Evolutionary conservation across 1,140 invertebrate genomes (phyloP), one percentile per base, ranked within the genome.

Genomic region (Achroia grisella): DNA sequence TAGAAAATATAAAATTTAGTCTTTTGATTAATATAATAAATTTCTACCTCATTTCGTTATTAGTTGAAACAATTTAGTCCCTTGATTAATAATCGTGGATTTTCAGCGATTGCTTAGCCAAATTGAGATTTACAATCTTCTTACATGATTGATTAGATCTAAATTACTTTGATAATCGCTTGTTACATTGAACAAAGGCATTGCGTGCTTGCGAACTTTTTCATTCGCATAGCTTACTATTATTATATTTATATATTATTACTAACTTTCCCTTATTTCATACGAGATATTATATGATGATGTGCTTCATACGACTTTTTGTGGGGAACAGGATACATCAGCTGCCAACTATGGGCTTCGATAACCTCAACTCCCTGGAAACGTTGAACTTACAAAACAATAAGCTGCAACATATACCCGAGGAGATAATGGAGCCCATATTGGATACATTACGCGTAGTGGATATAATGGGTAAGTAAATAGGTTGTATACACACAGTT

Each of bases 331-430:
- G 95, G 80, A 93, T 96, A 44, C 92, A 92, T 70, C 87, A 89
- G 0, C 82, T 96, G 47, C 94, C 93, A 2, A 88, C 91, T 5
- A 88, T 93, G 82, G 90, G 92, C 8, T 95, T 97, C 56, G 93
- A 94, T 50, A 94, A 94, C 65, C 87, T 97, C 14, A 96, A 97
- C 74, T 96, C 94, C 0, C 75, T 97, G 73, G 94, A 97, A 82
- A 94, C 93, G 8, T 75, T 97, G 3, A 96, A 93, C 71, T 83
- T 97, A 27, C 93, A 95, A 66, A 95, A 96, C 71, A 97, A 97
- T 78, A 94, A 95, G 68, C 71, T 97, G 37, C 88, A 88, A 29
- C 91, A 92, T 52, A 91, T 97, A 44, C 89, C 92, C 0, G 93
- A 95, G 66, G 95, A 97, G 61, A 92, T 95, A n/a, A 95, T 94